phyloP scores from a whole-genome alignment of 2,113 vertebrate species.

The Paedocypris sp. region DNA sequence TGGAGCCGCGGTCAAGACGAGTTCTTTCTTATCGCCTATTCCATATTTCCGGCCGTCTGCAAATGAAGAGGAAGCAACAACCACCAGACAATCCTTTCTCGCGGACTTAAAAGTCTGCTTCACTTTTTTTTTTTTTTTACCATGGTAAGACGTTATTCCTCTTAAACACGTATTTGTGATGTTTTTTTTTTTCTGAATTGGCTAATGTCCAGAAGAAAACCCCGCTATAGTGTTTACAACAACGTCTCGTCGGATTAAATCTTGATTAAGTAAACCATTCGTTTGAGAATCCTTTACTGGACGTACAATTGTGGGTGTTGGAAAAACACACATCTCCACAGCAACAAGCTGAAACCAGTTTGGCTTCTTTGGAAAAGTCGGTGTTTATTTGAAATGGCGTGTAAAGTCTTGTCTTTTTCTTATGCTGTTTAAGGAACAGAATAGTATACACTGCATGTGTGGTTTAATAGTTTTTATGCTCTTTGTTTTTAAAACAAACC shows the following conservation, averaged over 20 bases:
- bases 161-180: not conserved
- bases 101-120: not conserved
- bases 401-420: no score
- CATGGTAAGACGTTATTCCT: slow-evolving; percentile 4
- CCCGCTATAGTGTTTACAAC: not conserved
- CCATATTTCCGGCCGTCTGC: slow-evolving; percentile 9
- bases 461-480: no score
- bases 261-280: no score
- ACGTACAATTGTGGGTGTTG: not conserved
- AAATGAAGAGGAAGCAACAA: not conserved
- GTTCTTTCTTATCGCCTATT: not conserved
- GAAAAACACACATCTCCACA: not conserved
- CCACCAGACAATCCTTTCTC: not conserved
- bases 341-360: slow-evolving; percentile 9
- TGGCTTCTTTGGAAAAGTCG: slow-evolving; percentile 15
- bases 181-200: no score
- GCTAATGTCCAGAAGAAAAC: no score
- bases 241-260: not conserved
- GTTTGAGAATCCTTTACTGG: no score
- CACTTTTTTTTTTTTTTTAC: not conserved
- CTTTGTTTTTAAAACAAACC: no score
- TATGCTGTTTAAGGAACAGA: no score
- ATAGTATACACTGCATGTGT: no score
- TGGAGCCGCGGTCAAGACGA: not conserved
- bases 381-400: no score